phyloP scores from a whole-genome alignment of 2,113 vertebrate genomes.

The Oncorhynchus tshawytscha region DNA sequence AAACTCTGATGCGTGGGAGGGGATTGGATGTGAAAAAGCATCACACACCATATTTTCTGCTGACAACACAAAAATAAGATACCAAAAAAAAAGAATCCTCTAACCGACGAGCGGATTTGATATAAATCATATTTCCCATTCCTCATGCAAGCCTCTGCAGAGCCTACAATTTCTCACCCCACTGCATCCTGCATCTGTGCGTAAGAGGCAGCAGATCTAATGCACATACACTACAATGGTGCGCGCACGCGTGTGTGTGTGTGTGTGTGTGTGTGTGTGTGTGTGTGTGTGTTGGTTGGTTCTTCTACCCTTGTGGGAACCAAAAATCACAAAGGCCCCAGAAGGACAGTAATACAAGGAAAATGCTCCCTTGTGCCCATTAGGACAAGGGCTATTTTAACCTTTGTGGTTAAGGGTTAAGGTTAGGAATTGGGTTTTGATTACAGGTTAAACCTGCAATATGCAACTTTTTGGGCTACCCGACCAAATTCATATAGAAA shows the following conservation, averaged over 20 bases:
- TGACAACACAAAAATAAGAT: conserved; percentile 51
- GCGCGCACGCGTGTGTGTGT: too few relatives aligned
- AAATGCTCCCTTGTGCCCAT: too few relatives aligned
- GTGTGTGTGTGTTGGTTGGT: not conserved
- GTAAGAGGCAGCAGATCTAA: not conserved
- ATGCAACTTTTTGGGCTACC: too few relatives aligned
- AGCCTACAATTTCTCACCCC: conserved; percentile 54
- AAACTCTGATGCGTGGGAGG: not conserved
- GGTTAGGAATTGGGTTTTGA: too few relatives aligned
- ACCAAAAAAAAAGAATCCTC: conserved; percentile 27
- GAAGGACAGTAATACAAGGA: too few relatives aligned
- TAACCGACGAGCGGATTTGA: conserved; percentile 50
- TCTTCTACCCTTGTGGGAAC: too few relatives aligned
- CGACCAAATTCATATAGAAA: too few relatives aligned
- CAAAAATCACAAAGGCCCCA: too few relatives aligned
- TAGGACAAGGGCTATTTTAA: too few relatives aligned
- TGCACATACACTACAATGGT: conserved; percentile 17
- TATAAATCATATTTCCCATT: conserved; percentile 53
- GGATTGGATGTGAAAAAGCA: conserved; percentile 28
- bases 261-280: too few relatives aligned
- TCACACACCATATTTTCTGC: conserved; percentile 36
- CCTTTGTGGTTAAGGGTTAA: too few relatives aligned
- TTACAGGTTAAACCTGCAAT: too few relatives aligned
- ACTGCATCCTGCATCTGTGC: conserved; percentile 20
- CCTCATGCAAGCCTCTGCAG: conserved; percentile 41